Evolutionary conservation across 2,113 vertebrate genomes (phyloP), one percentile per base, ranked within the genome.

Genomic region (Nettapus auritus): DNA sequence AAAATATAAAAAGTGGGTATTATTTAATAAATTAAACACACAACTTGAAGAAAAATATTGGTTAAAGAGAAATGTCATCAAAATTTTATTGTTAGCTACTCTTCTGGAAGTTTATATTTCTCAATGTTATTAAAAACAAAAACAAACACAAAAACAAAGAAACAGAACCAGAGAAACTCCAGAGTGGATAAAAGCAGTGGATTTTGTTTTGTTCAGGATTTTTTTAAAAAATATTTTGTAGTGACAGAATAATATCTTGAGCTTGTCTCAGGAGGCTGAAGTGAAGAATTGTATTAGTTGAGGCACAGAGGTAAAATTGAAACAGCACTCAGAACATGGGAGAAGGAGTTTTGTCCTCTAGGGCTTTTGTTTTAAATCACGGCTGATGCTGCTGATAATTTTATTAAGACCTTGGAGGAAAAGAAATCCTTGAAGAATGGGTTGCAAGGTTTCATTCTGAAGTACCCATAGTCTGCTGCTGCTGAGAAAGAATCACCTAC

Each of bases 241-340:
- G 56, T 68, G 38, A 52, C 20, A 78, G 50, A 91, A 48, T 78
- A 78, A 86, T 89, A 56, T 17, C 48, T 84, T 93, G 48, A 42
- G 28, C 42, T 95, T 5, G 6, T 85, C 34, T 86, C 74, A 92
- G 31, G 88, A 60, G 36, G 18, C 83, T 89, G 82, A 89, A 89
- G 50, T 73, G 50, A 25, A 44, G 55, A 17, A 22, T 50, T 25
- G 15, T 89, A 82, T 25, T 91, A 82, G 34, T 76, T 93, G 69
- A 88, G 70, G 78, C 19, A 46, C 7, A 70, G 55, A 82, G 13
- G 59, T 87, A 62, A 92, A 95, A 92, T 28, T 87, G 77, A 93
- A 73, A 82, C 42, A 63, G 14, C 9, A 13, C 48, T 84, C 25
- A 48, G 26, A 18, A 77, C 44, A 57, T 20, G 12, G 8, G 16